phyloP scores from a whole-genome alignment of 2,113 vertebrate species.

The Pterocles burchelli region DNA sequence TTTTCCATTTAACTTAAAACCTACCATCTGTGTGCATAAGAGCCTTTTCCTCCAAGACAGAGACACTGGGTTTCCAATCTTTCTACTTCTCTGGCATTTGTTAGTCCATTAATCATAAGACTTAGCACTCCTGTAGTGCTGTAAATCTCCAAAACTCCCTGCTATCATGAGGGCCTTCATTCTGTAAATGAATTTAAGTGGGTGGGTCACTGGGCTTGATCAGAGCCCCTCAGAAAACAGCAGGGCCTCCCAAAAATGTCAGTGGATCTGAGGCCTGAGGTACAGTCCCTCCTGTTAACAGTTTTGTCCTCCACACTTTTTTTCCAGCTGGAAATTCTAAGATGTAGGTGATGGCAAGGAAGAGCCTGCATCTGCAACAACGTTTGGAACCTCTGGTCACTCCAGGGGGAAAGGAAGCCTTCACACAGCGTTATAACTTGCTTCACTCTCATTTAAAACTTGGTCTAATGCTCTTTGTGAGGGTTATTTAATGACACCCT shows the following conservation, averaged over 20 bases:
- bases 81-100: background rate
- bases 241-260: background rate
- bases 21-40: background rate
- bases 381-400: rapidly evolving
- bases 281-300: background rate
- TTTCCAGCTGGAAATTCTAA: background rate
- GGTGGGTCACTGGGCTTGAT: background rate
- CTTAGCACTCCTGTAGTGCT: background rate
- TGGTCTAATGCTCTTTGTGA: background rate
- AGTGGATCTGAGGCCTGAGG: background rate
- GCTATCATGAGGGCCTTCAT: background rate
- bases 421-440: background rate
- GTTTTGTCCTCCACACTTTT: background rate
- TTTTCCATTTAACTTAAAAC: slow-evolving; percentile 15
- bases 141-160: background rate
- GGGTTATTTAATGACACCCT: background rate
- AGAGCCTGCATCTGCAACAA: background rate
- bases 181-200: background rate
- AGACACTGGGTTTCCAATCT: background rate
- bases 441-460: background rate
- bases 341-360: background rate
- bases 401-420: background rate
- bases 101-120: background rate
- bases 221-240: background rate
- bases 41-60: background rate